Percentiles rank a stretch among this genome's conserved stretches.
Conservation (phyloP, 1,140 invertebrate species). For the Heterodera schachtii region DNA sequence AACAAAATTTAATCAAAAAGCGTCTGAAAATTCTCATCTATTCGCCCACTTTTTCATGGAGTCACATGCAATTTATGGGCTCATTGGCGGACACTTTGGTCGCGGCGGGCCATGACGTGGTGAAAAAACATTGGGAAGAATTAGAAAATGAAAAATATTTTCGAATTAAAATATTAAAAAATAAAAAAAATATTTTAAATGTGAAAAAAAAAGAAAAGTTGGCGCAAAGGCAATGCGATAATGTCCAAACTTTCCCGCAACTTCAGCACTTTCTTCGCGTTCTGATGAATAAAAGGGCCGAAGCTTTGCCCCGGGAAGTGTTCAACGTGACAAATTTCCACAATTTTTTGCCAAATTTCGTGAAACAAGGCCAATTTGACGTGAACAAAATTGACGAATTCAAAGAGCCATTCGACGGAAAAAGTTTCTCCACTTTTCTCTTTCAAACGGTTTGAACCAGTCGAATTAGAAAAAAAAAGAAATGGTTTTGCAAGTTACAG, state of each 20-base stretch:
- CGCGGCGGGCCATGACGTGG: slow-evolving; percentile 51
- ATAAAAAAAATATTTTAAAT: not conserved
- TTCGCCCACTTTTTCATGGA: slow-evolving; percentile 36
- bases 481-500: not conserved
- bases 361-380: not conserved
- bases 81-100: slow-evolving; percentile 45
- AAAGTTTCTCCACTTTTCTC: not conserved
- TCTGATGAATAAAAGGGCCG: not conserved
- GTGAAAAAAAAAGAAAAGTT: not conserved
- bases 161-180: not conserved
- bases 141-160: not conserved
- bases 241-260: not conserved
- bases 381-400: not conserved
- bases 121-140: not conserved
- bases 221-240: not conserved
- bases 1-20: not conserved
- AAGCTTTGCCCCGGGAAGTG: not conserved
- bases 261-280: not conserved
- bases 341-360: not conserved
- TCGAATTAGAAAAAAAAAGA: not conserved
- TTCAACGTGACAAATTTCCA: not conserved
- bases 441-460: not conserved
- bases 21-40: slow-evolving; percentile 39
- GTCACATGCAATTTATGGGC: slow-evolving; percentile 49
- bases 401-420: not conserved